Percentiles rank a stretch among this genome's conserved stretches.
Conservation (phyloP, 2,113 vertebrate genomes). For the Carassius auratus region DNA sequence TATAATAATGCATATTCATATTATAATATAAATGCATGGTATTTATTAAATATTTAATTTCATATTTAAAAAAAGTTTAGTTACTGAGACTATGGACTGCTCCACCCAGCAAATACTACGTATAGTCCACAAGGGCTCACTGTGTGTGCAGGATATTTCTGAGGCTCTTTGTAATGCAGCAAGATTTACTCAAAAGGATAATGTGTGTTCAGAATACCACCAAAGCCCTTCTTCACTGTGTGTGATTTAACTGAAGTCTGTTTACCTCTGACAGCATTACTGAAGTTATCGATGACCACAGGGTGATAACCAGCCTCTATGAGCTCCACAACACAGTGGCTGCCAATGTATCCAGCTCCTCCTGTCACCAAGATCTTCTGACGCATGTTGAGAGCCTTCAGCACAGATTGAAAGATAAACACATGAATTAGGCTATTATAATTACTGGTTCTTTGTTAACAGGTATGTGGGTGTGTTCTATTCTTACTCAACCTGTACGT, state of each 20-base stretch:
- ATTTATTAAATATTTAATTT: not conserved
- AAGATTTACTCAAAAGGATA: not conserved
- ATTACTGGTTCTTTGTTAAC: not conserved
- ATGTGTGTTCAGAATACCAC: not conserved
- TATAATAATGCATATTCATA: too few relatives aligned
- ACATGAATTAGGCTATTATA: not conserved
- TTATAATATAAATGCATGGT: too few relatives aligned
- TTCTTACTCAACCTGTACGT: not conserved
- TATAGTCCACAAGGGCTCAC: not conserved
- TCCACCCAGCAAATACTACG: not conserved
- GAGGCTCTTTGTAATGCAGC: not conserved
- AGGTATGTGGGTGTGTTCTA: conserved; percentile 18
- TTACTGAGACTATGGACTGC: not conserved
- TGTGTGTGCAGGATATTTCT: conserved; percentile 13
- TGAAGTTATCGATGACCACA: conserved; percentile 92
- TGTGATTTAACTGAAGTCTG: not conserved
- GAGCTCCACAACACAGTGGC: conserved; percentile 94
- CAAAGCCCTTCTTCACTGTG: not conserved
- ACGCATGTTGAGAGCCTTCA: conserved; percentile 74
- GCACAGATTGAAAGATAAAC: conserved; percentile 36
- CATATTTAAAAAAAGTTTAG: not conserved
- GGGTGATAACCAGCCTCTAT: conserved; percentile 85
- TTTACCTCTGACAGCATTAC: conserved; percentile 89
- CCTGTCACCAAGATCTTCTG: conserved; percentile 94
- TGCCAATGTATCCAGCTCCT: conserved; percentile 94